Conservation (phyloP, 2,113 vertebrate species). For the Triplophysa rosa region DNA sequence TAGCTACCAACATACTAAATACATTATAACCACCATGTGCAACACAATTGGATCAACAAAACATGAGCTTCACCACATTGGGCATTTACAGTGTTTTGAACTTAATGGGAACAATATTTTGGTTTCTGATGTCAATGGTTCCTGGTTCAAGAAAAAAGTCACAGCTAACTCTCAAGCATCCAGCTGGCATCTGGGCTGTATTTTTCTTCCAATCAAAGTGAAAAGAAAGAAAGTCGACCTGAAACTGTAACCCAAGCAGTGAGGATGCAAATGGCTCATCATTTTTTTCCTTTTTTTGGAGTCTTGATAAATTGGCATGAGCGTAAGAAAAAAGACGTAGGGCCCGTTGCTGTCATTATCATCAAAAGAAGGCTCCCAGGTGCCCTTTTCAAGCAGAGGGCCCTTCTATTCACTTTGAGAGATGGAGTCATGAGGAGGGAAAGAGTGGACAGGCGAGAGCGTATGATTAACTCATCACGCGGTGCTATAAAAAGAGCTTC, state of each 20-base stretch:
- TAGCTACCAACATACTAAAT: no score
- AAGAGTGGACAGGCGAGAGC: slow-evolving; percentile 56
- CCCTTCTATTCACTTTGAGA: slow-evolving; percentile 41
- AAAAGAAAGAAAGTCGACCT: slow-evolving; percentile 16
- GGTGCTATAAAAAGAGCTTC: slow-evolving; percentile 47
- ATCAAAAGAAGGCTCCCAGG: slow-evolving; percentile 54
- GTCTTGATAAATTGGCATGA: slow-evolving; percentile 42
- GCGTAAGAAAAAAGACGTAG: slow-evolving; percentile 8
- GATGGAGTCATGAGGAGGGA: slow-evolving; percentile 41
- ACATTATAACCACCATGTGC: no score
- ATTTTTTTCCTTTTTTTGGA: not conserved
- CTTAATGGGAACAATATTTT: no score
- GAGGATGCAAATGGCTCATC: slow-evolving; percentile 40
- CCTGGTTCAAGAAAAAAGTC: slow-evolving; percentile 12
- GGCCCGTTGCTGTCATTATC: slow-evolving; percentile 49
- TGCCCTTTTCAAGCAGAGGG: slow-evolving; percentile 53
- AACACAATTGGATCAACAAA: no score
- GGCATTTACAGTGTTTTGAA: no score
- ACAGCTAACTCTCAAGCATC: slow-evolving; percentile 26
- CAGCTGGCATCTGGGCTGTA: slow-evolving; percentile 24
- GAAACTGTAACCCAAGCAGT: slow-evolving; percentile 21
- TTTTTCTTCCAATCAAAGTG: slow-evolving; percentile 12
- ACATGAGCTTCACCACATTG: no score
- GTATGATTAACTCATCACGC: slow-evolving; percentile 57
- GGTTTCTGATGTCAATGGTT: no score